Conservation (phyloP, 2,888 invertebrate genomes). For the Eretmocerus hayati region DNA sequence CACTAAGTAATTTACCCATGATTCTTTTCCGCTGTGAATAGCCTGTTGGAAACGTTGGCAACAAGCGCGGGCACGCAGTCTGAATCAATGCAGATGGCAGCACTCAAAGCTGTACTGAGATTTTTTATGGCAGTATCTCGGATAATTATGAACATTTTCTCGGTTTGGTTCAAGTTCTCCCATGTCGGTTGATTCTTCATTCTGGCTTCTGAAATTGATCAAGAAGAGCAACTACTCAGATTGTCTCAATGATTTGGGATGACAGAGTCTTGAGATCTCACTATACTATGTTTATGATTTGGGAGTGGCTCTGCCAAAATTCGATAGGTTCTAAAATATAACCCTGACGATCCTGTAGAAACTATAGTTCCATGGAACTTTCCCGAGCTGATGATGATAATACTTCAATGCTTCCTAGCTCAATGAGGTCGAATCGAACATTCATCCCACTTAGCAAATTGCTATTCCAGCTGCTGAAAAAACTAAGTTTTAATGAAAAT, state of each 20-base stretch:
- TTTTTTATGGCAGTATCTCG: conserved; percentile 95
- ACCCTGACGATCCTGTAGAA: no score
- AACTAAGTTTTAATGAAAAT: no score
- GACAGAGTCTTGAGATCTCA: neutral
- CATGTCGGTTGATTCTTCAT: neutral
- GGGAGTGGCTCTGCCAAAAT: no score
- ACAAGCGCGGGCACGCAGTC: conserved; percentile 93
- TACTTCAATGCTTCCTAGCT: no score
- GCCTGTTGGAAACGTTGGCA: conserved; percentile 89
- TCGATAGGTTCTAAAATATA: no score
- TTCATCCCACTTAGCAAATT: no score
- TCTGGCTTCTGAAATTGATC: neutral
- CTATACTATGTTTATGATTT: neutral
- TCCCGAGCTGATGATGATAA: no score
- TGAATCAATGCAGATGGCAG: conserved; percentile 81
- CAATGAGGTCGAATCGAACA: no score
- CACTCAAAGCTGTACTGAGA: conserved; percentile 85
- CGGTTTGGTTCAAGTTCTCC: conserved; percentile 36
- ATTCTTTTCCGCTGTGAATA: conserved; percentile 88
- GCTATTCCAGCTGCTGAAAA: no score
- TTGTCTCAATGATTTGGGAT: neutral
- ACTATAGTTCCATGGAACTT: no score
- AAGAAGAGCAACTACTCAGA: no score
- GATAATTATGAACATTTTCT: conserved; percentile 80
- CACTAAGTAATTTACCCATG: conserved; percentile 56